Base-by-base conservation (phyloP, 2,113 vertebrate genomes). In the Neolamprologus kungweensis region DNA sequence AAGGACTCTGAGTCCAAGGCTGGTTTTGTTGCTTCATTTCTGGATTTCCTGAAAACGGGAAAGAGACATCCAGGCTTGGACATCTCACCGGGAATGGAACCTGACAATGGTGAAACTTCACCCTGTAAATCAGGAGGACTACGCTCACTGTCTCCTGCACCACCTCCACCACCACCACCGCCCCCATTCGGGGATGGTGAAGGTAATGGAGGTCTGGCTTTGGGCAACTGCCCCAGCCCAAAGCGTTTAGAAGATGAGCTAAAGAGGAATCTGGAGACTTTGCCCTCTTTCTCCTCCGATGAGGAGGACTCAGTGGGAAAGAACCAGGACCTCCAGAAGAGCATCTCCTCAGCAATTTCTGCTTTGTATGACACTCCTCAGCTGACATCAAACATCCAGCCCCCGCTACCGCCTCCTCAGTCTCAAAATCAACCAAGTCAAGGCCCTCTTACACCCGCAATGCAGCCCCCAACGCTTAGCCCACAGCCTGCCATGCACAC, bases 291-390 rank as follows among this genome's bases (percentile, higher is more conserved):
- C 93, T 98, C 98, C 3, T 98, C 98, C 0, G 98, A 98, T 0
- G 98, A 99, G 91, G 98, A 99, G 75, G 98, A 99, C 92, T 99
- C 98, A 0, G 98, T 99, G 2, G 97, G 97, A 87, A 98, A 98
- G 95, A 99, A 99, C 93, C 97, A 98, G 93, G 98, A 99, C 90
- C 97, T 99, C 28, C 98, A 99, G 94, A 98, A 98, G 91, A 98
- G 98, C 95, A 99, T 99, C 86, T 98, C 98, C 23, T 98, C 98
- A 0, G 98, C 98, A 83, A 99, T 99, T 90, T 99, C 98, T 0
- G 98, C 98, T 42, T 96, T 99, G 6, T 98, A 99, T 0, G 98
- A 99, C 87, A 98, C 97, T 1, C 96, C 97, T 2, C 97, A 98
- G 96, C 94, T 98, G 5, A 91, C 93, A 2, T 91, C 95, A 3